Base-by-base conservation (phyloP, 2,797 vertebrate genomes). In the Peromyscus attwateri region DNA sequence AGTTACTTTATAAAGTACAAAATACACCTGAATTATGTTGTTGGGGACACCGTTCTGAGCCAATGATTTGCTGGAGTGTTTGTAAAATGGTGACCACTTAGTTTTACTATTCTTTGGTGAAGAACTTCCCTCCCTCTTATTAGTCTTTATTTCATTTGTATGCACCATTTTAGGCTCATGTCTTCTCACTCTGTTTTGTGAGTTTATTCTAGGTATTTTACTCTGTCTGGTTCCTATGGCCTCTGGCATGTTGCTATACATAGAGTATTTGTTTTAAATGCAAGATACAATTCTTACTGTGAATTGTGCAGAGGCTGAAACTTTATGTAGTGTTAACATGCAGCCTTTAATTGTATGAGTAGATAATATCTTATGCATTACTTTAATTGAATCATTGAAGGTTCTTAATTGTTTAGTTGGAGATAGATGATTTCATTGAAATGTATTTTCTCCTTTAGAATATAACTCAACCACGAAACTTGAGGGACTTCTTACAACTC, bases 1-100 rank as follows among this genome's bases (percentile, higher is more conserved):
- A 92, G 40, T 92, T 68, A 57, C 71, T 92, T 75, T 84, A 62
- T 73, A 66, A 97, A 75, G 55, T 60, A 91, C 8, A 57, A 49
- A 27, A 13, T 88, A 16, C 90, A 66, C 25, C 37, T 87, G 27
- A 40, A 70, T 17, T 62, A 19, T 40, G 9, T 95, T 95, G 49
- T n/a, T 37, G 6, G 23, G 23, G 6, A 87, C 60, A 37, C 8
- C 68, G 40, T n/a, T 21, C 71, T 68, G 29, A 92, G 84, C 87
- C 49, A 64, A 13, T 68, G 55, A 89, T 43, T 71, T 80, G n/a
- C 34, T 52, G 3, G 66, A 37, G 37, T 71, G 76, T 81, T 16
- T 73, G 14, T 46, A 73, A 89, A 85, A 31, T 31, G 1, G n/a
- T 89, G 55, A 64, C 27, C 64, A 55, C 46, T 93, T 81, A 66